Percentiles rank a stretch among this genome's conserved stretches.
These are phyloP conservation scores for Anseranas semipalmata DNA, from an alignment of 2,113 vertebrate genomes.

Conservation along the genomic window DNA sequence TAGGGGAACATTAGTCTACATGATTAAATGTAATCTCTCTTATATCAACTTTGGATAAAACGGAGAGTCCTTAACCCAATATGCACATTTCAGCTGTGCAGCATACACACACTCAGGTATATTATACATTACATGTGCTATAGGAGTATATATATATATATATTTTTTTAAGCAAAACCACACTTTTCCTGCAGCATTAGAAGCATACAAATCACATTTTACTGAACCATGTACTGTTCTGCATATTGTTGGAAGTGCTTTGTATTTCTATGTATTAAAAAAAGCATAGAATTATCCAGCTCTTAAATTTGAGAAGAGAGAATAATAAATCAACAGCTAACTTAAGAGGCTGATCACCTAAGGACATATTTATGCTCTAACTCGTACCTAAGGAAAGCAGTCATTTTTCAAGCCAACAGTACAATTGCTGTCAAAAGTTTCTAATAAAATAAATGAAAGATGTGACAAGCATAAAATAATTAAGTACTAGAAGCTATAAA, in stretches of 20 bases:
- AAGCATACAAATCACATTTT: neutral
- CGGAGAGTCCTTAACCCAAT: neutral
- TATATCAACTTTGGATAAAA: neutral
- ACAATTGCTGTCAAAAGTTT: neutral
- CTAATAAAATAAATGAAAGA: neutral
- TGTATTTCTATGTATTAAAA: neutral
- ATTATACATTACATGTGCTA: accelerated
- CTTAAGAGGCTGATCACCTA: neutral
- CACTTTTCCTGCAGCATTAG: neutral
- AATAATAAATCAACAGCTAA: conserved; percentile 11
- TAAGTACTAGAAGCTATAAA: neutral
- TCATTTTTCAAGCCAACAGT: neutral
- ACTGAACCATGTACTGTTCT: neutral
- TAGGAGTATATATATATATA: no score
- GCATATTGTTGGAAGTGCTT: neutral
- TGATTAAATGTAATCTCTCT: neutral
- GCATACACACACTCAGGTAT: neutral
- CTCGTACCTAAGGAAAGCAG: neutral
- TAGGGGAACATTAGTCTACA: neutral
- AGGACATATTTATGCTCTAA: neutral
- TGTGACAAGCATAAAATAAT: neutral
- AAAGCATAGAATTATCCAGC: neutral
- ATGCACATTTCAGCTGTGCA: neutral
- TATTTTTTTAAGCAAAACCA: neutral
- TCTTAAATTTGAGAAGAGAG: neutral